Conservation (phyloP, 2,888 invertebrate genomes). For the Cryptocheilus praepositus region DNA sequence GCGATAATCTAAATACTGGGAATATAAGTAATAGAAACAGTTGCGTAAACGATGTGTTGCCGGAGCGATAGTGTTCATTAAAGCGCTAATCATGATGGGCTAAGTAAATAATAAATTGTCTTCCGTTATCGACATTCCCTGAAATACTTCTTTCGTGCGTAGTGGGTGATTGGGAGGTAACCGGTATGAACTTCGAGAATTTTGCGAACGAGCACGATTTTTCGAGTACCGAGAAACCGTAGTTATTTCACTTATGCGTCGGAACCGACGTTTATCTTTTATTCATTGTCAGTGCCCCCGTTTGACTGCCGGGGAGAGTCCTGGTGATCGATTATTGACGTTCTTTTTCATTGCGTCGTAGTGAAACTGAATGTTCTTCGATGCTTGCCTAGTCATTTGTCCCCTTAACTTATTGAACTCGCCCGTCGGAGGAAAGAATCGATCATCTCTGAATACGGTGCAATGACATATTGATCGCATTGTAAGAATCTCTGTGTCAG, state of each 20-base stretch:
- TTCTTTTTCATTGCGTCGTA: conserved; percentile 12
- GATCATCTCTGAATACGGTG: conserved; percentile 47
- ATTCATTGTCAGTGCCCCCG: conserved; percentile 5
- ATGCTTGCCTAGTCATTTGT: conserved; percentile 12
- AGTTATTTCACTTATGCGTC: too few relatives aligned
- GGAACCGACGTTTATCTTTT: conserved; percentile 2
- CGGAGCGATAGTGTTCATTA: conserved; percentile 1
- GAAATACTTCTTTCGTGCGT: too few relatives aligned
- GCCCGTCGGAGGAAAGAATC: conserved; percentile 30
- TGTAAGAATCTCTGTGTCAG: conserved; percentile 13
- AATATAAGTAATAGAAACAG: conserved; percentile 5
- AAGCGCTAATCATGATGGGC: neutral
- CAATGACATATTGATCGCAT: conserved; percentile 57
- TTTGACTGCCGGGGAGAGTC: neutral
- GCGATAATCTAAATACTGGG: conserved; percentile 13
- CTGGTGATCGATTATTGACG: conserved; percentile 24
- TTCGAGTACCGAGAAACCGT: too few relatives aligned
- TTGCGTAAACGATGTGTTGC: conserved; percentile 1
- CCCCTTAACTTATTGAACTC: conserved; percentile 38
- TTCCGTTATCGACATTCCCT: too few relatives aligned
- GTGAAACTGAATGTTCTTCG: neutral
- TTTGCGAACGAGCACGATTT: too few relatives aligned
- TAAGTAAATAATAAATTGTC: too few relatives aligned
- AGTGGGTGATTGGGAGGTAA: too few relatives aligned
- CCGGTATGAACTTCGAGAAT: too few relatives aligned